Evolutionary conservation across 2,113 vertebrate species (phyloP), one percentile per base, ranked within the genome.

Genomic region (Paradoxurus hermaphroditus): DNA sequence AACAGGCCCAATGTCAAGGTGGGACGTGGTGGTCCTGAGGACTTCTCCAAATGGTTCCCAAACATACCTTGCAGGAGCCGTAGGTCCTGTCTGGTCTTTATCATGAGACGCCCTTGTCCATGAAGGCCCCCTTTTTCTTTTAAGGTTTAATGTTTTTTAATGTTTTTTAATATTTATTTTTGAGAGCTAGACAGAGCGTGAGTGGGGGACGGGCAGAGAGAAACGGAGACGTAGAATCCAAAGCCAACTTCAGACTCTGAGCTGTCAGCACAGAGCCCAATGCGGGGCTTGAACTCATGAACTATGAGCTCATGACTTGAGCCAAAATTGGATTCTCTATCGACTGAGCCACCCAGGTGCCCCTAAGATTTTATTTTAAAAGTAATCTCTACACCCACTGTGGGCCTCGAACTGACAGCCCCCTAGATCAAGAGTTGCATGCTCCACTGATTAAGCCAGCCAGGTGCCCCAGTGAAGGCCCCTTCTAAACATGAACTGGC

Each of bases 21-120:
- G 53, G 12, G 23, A 19, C 27, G 19, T 6, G 36, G 19, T 8
- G 10, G 21, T 7, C 27, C 3, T 0, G 0, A 18, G 18, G 21
- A 0, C 56, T 7, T 15, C 19, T 8, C 29, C 16, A 29, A 25
- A 2, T 65, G 2, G 2, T n/a, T 46, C 16, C 72, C 67, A 15
- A 7, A 3, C 51, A 18, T 70, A 4, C 31, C 77, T 13, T 15
- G n/a, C 19, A 51, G 23, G 27, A 31, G 39, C 31, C n/a, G 0
- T 5, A 1, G 44, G 39, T 51, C 46, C 39, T 16, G 16, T 49
- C 39, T 36, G 53, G 36, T 41, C 72, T 78, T 94, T 23, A 86
- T 81, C 86, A 67, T 46, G 19, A 53, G 81, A 63, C n/a, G 16
- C 7, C 65, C 11, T 41, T 63, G 27, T 23, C 23, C 0, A 1